Percentiles rank a stretch among this genome's conserved stretches.
These are phyloP conservation scores for Troglohyphantes excavatus DNA, from an alignment of 2,888 invertebrate species.

Conservation along the genomic window DNA sequence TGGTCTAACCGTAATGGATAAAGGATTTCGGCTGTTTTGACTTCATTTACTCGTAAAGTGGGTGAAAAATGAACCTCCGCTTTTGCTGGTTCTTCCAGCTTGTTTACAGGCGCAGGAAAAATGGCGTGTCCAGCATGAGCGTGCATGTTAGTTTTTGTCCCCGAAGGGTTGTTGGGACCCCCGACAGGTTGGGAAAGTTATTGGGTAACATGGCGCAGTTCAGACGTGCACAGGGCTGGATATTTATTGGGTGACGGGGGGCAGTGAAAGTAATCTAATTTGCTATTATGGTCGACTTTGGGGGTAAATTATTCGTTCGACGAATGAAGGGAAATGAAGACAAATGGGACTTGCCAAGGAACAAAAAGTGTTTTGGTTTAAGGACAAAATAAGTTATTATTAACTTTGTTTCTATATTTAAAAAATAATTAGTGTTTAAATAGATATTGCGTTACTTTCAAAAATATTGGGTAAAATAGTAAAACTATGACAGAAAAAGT, in stretches of 20 bases:
- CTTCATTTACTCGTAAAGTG: background rate
- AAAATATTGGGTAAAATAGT: too few relatives aligned
- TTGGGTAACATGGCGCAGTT: constrained; percentile 16
- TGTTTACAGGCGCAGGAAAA: background rate
- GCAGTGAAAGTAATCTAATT: constrained; percentile 18
- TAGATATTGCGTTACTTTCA: too few relatives aligned
- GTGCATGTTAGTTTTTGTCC: background rate
- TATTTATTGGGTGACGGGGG: constrained; percentile 35
- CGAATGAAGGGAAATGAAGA: background rate
- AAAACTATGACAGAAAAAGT: too few relatives aligned
- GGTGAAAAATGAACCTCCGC: constrained; percentile 24
- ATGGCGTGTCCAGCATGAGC: constrained; percentile 31
- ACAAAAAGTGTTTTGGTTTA: constrained; percentile 8
- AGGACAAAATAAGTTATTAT: constrained; percentile 36
- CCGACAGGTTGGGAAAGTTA: background rate
- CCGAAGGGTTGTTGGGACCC: background rate
- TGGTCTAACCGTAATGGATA: constrained; percentile 29
- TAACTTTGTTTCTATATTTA: too few relatives aligned
- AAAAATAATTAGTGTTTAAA: too few relatives aligned
- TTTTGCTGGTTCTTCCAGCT: background rate
- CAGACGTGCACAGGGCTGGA: constrained; percentile 9
- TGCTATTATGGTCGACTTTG: constrained; percentile 21
- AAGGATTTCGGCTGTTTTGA: constrained; percentile 18
- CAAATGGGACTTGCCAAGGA: background rate
- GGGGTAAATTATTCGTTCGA: constrained; percentile 11